Evolutionary conservation across 1,140 invertebrate genomes (phyloP), one percentile per base, ranked within the genome.

Genomic region (Wasmannia auropunctata): DNA sequence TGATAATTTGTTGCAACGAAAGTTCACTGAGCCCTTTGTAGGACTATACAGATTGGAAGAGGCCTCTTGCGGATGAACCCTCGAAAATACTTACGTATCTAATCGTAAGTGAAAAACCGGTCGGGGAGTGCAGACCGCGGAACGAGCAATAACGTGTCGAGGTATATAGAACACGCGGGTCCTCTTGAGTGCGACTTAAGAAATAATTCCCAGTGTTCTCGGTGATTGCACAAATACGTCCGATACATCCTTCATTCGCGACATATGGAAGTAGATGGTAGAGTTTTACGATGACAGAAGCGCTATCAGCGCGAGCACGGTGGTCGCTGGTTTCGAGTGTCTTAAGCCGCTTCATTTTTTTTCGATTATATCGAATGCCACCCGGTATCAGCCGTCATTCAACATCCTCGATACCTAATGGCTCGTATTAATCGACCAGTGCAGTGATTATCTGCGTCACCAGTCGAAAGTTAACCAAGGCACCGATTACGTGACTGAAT

Each of bases 351-450:
- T 60, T 65, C 43, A 60, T 58, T 89, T 37, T 54, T 37, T 67
- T 58, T 69, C 46, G 89, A 90, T 88, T 86, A 58, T 60, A 75
- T 90, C 69, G 77, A 75, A 87, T 83, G 60, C 69, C 79, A 81
- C 37, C 51, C 79, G 43, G 70, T 90, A 91, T 91, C 90, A 31
- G 75, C 67, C 28, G 62, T 77, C 79, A 46, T 76, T 85, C 62
- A 67, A 76, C 86, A 77, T 86, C 87, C 72, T 51, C 51, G 54
- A 77, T 85, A 70, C 46, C 86, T 92, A 92, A 92, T 91, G 88
- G 91, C 81, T 85, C 56, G 84, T 86, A 90, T 90, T 91, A 91
- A 91, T 90, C 85, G 86, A 62, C 11, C 60, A 54, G 54, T 70
- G 31, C 65, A 49, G 60, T 84, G 85, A 91, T 91, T 89, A 89